Base-by-base conservation (phyloP, 1,140 invertebrate genomes). In the Drosophila arizonae region DNA sequence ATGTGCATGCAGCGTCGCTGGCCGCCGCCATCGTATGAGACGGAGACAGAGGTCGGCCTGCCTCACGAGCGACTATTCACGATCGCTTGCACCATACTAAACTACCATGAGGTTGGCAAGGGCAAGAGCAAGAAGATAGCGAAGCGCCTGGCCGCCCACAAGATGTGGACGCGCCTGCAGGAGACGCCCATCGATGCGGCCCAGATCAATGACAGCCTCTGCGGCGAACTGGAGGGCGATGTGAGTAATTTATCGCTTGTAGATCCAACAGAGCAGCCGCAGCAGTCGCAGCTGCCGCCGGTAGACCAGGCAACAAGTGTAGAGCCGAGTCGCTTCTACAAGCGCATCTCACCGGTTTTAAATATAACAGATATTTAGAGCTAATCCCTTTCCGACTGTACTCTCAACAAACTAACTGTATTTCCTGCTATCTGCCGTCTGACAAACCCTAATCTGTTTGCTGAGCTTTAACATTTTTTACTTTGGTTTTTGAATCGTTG, bases 51-150 rank as follows among this genome's bases (percentile, higher is more conserved):
- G 93, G 94, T 96, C 92, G 98, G 98, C 30, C 93, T 98, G 58
- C 97, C 98, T 4, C 97, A 98, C 87, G 97, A 98, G 90, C 94
- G 98, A 64, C 96, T 97, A 64, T 98, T 98, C 87, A 98, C 97
- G 2, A 98, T 99, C 90, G 95, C 97, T 5, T 99, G 98, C 90
- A 95, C 95, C 52, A 95, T 97, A 71, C 93, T 96, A 51, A 97
- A 97, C 75, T 95, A 96, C 84, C 94, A 95, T 71, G 95, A 97
- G 92, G 94, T 95, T 17, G 96, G 96, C 77, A 94, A 94, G 52
- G 98, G 98, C 4, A 98, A 98, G 90, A 98, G 97, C 56, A 99
- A 99, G 93, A 99, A 99, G 90, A 93, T 98, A 17, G 98, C 98
- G 1, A 99, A 99, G 92, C 94, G 98, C 39, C 94, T 97, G 90